phyloP scores from a whole-genome alignment of 1,140 invertebrate species.

The Drosophila takahashii region DNA sequence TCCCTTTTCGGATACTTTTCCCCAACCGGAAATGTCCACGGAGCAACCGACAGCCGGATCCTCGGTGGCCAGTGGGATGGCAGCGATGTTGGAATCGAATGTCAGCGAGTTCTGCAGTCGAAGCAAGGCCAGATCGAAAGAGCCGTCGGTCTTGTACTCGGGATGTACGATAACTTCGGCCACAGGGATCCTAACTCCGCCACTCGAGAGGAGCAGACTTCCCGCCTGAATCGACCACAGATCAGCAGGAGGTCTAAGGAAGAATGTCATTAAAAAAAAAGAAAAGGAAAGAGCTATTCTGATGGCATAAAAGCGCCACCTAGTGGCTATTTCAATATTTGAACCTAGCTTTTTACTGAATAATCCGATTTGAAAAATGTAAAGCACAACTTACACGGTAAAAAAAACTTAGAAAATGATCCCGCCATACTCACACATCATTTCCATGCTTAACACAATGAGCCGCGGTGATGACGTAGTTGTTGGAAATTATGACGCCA shows the following conservation, averaged over 20 bases:
- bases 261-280: too few species aligned
- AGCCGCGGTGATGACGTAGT: conserved; percentile 86
- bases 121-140: conserved; percentile 84
- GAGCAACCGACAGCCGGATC: conserved; percentile 52
- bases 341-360: too few species aligned
- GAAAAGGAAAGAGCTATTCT: too few species aligned
- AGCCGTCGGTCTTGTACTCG: conserved; percentile 54
- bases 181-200: conserved; percentile 38
- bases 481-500: conserved; percentile 86
- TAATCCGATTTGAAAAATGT: too few species aligned
- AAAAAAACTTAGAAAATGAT: not conserved
- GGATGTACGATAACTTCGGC: conserved; percentile 72
- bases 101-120: conserved; percentile 68
- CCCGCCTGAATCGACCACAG: conserved; percentile 54
- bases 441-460: conserved; percentile 85
- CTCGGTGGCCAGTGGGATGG: conserved; percentile 63
- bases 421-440: conserved; percentile 21
- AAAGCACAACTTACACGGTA: too few species aligned
- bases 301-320: too few species aligned
- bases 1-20: conserved; percentile 55
- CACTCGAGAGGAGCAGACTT: conserved; percentile 36
- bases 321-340: too few species aligned
- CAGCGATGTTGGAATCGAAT: conserved; percentile 72
- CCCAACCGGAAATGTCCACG: conserved; percentile 86
- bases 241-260: conserved; percentile 6